Percentiles rank a stretch among this genome's conserved stretches.
Conservation (phyloP, 2,888 invertebrate genomes). For the Drepana falcataria region DNA sequence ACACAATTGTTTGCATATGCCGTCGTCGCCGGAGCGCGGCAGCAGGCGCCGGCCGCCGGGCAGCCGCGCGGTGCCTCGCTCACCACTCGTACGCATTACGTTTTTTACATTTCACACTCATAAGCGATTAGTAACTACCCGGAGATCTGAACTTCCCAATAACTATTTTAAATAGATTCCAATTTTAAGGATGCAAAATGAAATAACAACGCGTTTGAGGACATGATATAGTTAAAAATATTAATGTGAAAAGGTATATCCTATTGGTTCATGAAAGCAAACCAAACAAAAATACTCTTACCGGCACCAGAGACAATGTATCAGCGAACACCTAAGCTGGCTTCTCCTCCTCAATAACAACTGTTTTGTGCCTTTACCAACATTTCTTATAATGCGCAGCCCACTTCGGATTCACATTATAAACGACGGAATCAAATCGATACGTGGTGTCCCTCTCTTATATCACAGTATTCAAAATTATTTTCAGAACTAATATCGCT, state of each 20-base stretch:
- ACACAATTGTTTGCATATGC: constrained; percentile 78
- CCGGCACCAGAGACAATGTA: constrained; percentile 59
- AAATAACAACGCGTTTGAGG: constrained; percentile 70
- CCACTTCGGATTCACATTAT: constrained; percentile 35
- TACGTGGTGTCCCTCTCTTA: constrained; percentile 59
- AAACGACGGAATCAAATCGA: constrained; percentile 43
- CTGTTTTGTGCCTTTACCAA: constrained; percentile 63
- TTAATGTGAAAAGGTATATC: constrained; percentile 78
- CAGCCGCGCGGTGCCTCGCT: constrained; percentile 29
- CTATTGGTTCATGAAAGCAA: constrained; percentile 69
- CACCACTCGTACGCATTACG: constrained; percentile 18
- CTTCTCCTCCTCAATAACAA: constrained; percentile 63
- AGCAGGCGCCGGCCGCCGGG: constrained; percentile 28
- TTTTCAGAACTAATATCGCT: constrained; percentile 48
- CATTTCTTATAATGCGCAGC: constrained; percentile 43
- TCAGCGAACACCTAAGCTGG: constrained; percentile 73
- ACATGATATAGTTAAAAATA: constrained; percentile 79
- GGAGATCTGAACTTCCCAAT: constrained; percentile 75
- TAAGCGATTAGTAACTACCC: constrained; percentile 62
- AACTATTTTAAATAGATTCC: constrained; percentile 44
- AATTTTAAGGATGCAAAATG: constrained; percentile 69
- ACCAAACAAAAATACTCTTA: constrained; percentile 59
- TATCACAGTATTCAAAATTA: constrained; percentile 71
- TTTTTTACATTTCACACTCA: constrained; percentile 55
- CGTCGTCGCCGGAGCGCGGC: constrained; percentile 28